Percentiles rank a stretch among this genome's conserved stretches.
These are phyloP conservation scores for Apostichopus californicus DNA, from an alignment of 35 echinoderm and acorn worm genomes.

Conservation along the genomic window DNA sequence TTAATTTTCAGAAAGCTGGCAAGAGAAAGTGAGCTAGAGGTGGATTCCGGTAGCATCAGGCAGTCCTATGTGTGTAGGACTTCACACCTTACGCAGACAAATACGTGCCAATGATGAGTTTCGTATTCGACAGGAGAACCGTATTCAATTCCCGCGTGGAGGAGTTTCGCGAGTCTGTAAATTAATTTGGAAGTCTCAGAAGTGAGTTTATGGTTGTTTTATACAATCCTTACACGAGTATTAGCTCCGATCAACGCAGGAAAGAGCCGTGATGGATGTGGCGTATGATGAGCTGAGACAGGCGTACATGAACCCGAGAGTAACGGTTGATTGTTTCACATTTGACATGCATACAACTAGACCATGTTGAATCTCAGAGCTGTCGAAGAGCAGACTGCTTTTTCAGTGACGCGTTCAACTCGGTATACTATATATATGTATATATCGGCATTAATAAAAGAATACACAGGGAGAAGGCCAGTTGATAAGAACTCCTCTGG, in stretches of 20 bases:
- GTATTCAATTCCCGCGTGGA: constrained; percentile 49
- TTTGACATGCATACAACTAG: constrained; percentile 1
- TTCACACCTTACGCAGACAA: constrained; percentile 56
- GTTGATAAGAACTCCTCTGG: constrained; percentile 9
- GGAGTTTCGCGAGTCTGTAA: constrained; percentile 53
- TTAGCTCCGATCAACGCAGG: constrained; percentile 28
- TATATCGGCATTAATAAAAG: not conserved
- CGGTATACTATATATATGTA: not conserved
- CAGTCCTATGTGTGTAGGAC: constrained; percentile 35
- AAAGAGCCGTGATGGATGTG: constrained; percentile 44
- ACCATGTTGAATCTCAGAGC: constrained; percentile 3
- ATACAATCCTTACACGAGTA: constrained; percentile 57
- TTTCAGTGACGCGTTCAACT: constrained; percentile 1
- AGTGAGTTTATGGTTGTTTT: constrained; percentile 53
- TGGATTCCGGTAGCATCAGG: constrained; percentile 16
- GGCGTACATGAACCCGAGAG: constrained; percentile 44
- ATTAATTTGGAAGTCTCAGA: constrained; percentile 59
- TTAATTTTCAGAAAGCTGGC: constrained; percentile 45
- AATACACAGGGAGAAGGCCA: not conserved
- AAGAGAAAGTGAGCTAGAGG: constrained; percentile 42
- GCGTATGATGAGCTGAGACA: constrained; percentile 35
- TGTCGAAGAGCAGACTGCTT: constrained; percentile 9
- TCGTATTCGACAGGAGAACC: constrained; percentile 43
- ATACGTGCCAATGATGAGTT: constrained; percentile 51
- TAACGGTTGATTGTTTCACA: constrained; percentile 34